Percentiles rank a stretch among this genome's conserved stretches.
phyloP scores from a whole-genome alignment of 2,113 vertebrate genomes.

The cat (Felis catus) region F.catus_Fca126_mat1.0 CM031415.1:127303001-127303500 shows the following conservation, averaged over 20 bases:
- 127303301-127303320: neutral
- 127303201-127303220: neutral
- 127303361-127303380: neutral
- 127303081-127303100: neutral
- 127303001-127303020: neutral
- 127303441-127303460: neutral
- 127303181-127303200: neutral
- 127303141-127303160: neutral
- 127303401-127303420: neutral
- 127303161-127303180: neutral
- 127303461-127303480: neutral
- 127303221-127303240: neutral
- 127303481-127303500: neutral
- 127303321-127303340: neutral
- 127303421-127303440: neutral
- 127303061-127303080: neutral
- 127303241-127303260: neutral
- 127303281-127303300: neutral
- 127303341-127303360: neutral
- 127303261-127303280: neutral
- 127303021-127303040: neutral
- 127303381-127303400: neutral
- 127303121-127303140: neutral
- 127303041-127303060: neutral
- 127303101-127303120: neutral